Evolutionary conservation across 2,888 invertebrate genomes (phyloP), one percentile per base, ranked within the genome.

Genomic region (Octodonta nipae): DNA sequence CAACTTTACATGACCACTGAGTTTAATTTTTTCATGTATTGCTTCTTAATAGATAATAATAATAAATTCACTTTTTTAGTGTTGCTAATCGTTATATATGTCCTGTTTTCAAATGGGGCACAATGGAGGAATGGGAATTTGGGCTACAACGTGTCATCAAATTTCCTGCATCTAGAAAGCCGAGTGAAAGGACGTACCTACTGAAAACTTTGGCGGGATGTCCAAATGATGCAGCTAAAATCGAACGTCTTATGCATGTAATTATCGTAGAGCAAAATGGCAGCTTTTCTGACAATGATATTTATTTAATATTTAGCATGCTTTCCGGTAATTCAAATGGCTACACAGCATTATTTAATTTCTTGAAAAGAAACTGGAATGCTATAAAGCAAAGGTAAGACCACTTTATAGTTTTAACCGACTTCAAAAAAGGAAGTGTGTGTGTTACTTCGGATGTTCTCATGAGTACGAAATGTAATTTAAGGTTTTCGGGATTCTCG

Each of bases 101-200:
- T 40, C 81, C 84, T 1, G 81, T 85, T 1, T 84, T 85, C 58
- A 77, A 77, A 59, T 84, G 81, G 77, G 85, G 85, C 1, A 73
- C 78, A 0, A 67, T 70, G 44, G 74, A 79, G 26, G 84, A 85
- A 56, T 86, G 84, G 84, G 75, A 83, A 41, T 85, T 85, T 45
- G 84, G 83, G 17, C 65, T 86, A 1, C 72, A 83, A 41, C 67
- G 83, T 6, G 74, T 84, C 0, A 74, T 80, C 30, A 72, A 80
- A 49, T 84, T 84, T 59, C 82, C 84, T 0, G 61, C 70, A 2
- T 68, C 70, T 1, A 66, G 83, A 28, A 75, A 75, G 44, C 75
- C 74, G 48, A 81, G 73, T 42, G 85, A 85, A 55, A 64, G 84
- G 43, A 81, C 82, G 0, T 83, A 78, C 55, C 65, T 85, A 2